A percentile compares a stretch with the other conserved stretches of the same genome.
These are phyloP conservation scores for Podilymbus podiceps DNA, from an alignment of 2,113 vertebrate species.

Conservation along the genomic window DNA sequence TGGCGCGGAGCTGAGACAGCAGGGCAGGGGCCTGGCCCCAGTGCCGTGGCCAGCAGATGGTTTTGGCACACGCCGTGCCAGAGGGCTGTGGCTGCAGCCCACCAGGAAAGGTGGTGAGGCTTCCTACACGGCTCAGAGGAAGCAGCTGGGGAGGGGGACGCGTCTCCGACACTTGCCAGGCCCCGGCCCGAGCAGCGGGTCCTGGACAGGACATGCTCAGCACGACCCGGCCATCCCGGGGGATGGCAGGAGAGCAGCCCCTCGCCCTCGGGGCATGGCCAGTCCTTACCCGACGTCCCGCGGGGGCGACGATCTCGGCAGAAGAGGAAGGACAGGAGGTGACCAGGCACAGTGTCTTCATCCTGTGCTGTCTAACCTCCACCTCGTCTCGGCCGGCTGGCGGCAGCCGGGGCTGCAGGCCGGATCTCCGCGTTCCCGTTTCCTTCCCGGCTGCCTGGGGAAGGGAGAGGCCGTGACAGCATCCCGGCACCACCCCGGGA, in stretches of 20 bases:
- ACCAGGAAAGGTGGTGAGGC: neutral
- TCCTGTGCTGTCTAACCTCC: neutral
- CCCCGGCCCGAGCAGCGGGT: neutral
- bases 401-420: neutral
- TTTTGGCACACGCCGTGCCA: rapidly evolving
- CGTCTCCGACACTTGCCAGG: too few species aligned
- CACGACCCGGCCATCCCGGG: neutral
- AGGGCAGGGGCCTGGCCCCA: too few species aligned
- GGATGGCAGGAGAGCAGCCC: neutral
- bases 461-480: neutral
- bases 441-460: neutral
- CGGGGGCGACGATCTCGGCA: too few species aligned
- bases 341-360: too few species aligned
- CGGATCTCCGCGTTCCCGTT: rapidly evolving
- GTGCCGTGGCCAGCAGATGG: rapidly evolving
- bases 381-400: neutral
- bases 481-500: neutral
- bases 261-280: neutral
- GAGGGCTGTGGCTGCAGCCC: neutral
- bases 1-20: neutral
- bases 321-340: neutral
- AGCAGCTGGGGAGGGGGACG: neutral
- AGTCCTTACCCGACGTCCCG: neutral
- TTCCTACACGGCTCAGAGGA: neutral
- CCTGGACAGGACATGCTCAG: neutral